phyloP scores from a whole-genome alignment of 2,888 invertebrate species.

The Pyrochroa serraticornis region DNA sequence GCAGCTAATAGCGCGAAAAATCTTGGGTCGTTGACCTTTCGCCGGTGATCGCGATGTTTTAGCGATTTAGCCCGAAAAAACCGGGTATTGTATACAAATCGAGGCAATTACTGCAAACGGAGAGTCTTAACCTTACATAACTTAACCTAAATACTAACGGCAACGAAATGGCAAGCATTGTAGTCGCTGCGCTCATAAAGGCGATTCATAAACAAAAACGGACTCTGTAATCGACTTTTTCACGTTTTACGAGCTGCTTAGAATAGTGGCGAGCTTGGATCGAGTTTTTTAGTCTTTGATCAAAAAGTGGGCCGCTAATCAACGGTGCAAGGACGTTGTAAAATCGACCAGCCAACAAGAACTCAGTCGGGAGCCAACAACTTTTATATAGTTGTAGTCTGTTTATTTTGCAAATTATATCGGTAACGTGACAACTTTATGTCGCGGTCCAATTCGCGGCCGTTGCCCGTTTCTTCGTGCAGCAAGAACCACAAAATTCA shows the following conservation, averaged over 20 bases:
- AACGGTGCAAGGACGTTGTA: no score
- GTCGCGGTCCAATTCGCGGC: no score
- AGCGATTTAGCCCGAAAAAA: conserved; percentile 2
- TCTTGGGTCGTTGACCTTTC: conserved; percentile 7
- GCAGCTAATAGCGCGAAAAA: conserved; percentile 20
- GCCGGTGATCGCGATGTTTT: no score
- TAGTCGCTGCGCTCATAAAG: conserved; percentile 23
- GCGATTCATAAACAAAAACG: conserved; percentile 16
- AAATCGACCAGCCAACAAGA: no score
- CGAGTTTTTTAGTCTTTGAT: no score
- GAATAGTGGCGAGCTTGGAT: not conserved
- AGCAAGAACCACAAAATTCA: no score
- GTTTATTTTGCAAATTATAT: no score
- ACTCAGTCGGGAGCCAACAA: no score
- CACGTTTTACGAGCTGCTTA: conserved; percentile 6
- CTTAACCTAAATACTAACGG: conserved; percentile 27
- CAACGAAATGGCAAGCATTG: conserved; percentile 16
- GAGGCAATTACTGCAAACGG: conserved; percentile 23
- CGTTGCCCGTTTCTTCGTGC: no score
- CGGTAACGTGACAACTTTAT: no score
- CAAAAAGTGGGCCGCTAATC: no score
- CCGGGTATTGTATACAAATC: conserved; percentile 23
- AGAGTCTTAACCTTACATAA: conserved; percentile 32
- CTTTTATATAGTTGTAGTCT: no score
- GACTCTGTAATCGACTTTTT: conserved; percentile 20